Evolutionary conservation across 92 coral and sea anemone species (phyloP).

Genomic region (Zoanthus gigantus): DNA sequence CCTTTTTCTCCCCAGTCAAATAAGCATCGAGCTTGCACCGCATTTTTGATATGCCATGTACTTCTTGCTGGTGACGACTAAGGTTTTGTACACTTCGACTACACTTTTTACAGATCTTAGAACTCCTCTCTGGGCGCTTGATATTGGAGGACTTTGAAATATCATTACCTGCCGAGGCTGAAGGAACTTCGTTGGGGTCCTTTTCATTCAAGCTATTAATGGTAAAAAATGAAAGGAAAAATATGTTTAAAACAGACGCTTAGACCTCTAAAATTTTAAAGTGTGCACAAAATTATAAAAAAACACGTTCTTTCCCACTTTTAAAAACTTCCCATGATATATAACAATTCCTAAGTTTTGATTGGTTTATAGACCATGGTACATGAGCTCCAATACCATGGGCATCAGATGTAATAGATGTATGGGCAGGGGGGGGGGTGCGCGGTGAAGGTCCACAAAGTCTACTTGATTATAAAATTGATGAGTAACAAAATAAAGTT

Average conservation of each 20-base stretch:
- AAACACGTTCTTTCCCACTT: not conserved
- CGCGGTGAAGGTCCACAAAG: not conserved
- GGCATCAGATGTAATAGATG: not conserved
- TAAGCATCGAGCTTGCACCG: slow-evolving; percentile 47
- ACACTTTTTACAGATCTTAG: slow-evolving; percentile 41
- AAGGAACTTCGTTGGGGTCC: slow-evolving; percentile 42
- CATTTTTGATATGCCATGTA: slow-evolving; percentile 49
- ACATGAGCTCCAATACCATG: slow-evolving; percentile 9
- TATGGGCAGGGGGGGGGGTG: not conserved
- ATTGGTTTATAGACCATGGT: not conserved
- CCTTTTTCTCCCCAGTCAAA: slow-evolving; percentile 49
- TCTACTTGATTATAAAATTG: too few relatives aligned
- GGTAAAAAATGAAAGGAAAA: slow-evolving; percentile 28
- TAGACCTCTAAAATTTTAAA: not conserved
- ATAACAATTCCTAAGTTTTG: not conserved
- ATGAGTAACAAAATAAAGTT: too few relatives aligned
- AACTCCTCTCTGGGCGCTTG: slow-evolving; percentile 11
- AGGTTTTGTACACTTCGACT: slow-evolving; percentile 28
- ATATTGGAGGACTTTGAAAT: slow-evolving; percentile 22
- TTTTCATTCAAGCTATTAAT: slow-evolving; percentile 45
- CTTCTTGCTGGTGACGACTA: slow-evolving; percentile 41
- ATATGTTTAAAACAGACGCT: not conserved
- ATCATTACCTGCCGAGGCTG: slow-evolving; percentile 30
- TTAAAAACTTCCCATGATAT: not conserved
- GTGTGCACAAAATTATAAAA: slow-evolving; percentile 3